phyloP scores from a whole-genome alignment of 2,113 vertebrate species.

The Ctenodactylus gundi region DNA sequence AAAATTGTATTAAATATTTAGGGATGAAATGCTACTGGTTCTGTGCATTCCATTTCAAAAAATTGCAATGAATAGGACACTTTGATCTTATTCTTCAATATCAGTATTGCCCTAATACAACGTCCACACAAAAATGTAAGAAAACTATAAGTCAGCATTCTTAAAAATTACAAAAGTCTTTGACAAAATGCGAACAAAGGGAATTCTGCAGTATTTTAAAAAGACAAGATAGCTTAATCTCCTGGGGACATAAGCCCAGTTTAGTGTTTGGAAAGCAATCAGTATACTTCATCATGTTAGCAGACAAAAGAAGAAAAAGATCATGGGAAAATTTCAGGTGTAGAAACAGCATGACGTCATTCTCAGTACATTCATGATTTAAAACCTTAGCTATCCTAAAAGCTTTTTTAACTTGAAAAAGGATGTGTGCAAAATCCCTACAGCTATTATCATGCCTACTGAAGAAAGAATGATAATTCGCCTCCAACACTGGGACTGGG shows the following conservation, averaged over 20 bases:
- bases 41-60: not conserved
- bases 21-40: not conserved
- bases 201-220: not conserved
- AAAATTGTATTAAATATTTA: not conserved
- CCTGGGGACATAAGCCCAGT: not conserved
- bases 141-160: not conserved
- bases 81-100: not conserved
- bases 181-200: not conserved
- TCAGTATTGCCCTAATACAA: not conserved
- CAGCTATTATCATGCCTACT: not conserved
- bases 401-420: not conserved
- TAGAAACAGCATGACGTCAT: not conserved
- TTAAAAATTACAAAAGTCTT: not conserved
- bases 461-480: not conserved
- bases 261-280: not conserved
- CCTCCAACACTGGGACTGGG: not conserved
- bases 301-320: not conserved
- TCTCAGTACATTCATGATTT: not conserved
- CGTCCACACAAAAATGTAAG: not conserved
- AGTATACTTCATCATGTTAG: not conserved
- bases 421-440: not conserved
- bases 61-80: not conserved
- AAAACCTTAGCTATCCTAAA: not conserved
- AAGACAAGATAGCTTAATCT: not conserved
- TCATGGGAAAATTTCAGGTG: not conserved